Evolutionary conservation across 2,113 vertebrate genomes (phyloP).

Genomic region (Perca flavescens): DNA sequence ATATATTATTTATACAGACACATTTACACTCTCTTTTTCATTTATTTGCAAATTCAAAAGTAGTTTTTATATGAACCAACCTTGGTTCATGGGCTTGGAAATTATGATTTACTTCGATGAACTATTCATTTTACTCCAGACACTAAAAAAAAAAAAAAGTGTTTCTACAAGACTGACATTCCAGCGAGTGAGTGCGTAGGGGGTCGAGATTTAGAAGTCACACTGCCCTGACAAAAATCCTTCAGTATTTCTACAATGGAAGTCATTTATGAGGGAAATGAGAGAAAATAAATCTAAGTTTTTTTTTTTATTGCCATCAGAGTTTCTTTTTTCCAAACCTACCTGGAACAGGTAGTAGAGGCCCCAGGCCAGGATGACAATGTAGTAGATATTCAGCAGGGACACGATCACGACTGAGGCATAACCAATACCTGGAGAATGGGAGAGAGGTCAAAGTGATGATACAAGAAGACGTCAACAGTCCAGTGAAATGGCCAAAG

Average conservation of each 20-base stretch:
- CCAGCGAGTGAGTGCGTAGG: too few species aligned
- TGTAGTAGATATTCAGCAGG: slow-evolving; percentile 98
- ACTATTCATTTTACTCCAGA: not conserved
- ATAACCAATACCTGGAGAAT: slow-evolving; percentile 93
- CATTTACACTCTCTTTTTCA: not conserved
- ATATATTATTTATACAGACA: not conserved
- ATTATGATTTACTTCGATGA: not conserved
- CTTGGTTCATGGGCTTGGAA: not conserved
- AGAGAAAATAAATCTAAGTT: not conserved
- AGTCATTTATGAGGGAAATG: not conserved
- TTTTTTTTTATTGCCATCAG: not conserved
- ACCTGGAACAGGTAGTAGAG: slow-evolving; percentile 95
- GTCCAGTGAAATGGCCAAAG: not conserved
- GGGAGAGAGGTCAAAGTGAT: not conserved
- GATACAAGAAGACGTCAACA: not conserved
- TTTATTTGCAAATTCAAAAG: not conserved
- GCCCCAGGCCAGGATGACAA: slow-evolving; percentile 98
- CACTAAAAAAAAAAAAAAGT: too few species aligned
- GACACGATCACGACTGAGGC: slow-evolving; percentile 98
- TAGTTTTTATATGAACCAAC: not conserved
- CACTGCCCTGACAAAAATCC: not conserved
- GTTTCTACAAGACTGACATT: not conserved
- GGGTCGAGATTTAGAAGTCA: not conserved
- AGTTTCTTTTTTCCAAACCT: not conserved
- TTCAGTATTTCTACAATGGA: not conserved